phyloP scores from a whole-genome alignment of 2,113 vertebrate species.

The Neogale vison region DNA sequence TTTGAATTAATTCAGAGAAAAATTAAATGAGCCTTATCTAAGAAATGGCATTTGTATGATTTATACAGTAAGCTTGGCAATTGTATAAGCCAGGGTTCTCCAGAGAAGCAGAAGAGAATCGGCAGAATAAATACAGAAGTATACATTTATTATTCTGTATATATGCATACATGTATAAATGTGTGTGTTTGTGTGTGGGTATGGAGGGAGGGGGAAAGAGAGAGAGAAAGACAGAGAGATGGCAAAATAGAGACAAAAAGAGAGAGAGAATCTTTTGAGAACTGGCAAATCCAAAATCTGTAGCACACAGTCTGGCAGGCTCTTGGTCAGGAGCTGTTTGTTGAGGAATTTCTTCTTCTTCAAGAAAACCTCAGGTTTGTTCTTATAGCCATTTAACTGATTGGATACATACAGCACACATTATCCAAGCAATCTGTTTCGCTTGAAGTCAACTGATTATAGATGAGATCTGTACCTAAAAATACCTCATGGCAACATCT shows the following conservation, averaged over 20 bases:
- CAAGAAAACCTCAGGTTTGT: background rate
- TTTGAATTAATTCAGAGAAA: background rate
- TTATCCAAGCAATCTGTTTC: background rate
- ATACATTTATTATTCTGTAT: too few species aligned
- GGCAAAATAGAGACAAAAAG: background rate
- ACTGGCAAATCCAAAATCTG: background rate
- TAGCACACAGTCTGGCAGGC: background rate
- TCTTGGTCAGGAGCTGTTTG: background rate
- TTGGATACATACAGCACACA: background rate
- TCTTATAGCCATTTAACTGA: background rate
- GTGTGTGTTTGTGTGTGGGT: background rate
- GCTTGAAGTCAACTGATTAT: background rate
- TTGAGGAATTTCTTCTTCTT: background rate
- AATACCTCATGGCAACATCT: background rate
- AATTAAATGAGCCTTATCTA: background rate
- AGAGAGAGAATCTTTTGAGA: background rate
- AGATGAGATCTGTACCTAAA: background rate
- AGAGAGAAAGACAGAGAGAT: background rate
- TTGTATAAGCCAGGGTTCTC: background rate
- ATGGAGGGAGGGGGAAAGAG: background rate
- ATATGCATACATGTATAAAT: background rate
- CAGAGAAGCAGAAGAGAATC: background rate
- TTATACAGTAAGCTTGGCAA: background rate
- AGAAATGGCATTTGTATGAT: background rate
- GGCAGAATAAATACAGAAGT: background rate